A percentile compares a stretch with the other conserved stretches of the same genome.
phyloP scores from a whole-genome alignment of 2,797 vertebrate species.

The Hyperoplus immaculatus region DNA sequence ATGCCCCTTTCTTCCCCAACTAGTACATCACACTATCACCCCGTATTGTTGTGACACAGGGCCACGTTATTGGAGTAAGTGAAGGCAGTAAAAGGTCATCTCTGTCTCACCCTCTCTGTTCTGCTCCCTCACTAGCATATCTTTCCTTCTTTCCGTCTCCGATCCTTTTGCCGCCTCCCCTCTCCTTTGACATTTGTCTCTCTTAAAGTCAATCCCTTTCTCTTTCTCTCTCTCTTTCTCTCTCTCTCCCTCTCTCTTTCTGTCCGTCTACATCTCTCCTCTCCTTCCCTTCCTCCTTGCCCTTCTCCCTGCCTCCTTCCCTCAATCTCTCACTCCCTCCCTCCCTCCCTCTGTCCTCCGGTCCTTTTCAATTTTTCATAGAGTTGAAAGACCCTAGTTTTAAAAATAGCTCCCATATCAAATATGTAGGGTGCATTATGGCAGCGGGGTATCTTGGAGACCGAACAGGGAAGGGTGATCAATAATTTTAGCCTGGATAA shows the following conservation, averaged over 20 bases:
- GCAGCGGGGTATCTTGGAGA: conserved; percentile 67
- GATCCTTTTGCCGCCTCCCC: conserved; percentile 45
- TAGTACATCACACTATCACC: conserved; percentile 46
- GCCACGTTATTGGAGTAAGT: conserved; percentile 69
- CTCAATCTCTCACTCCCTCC: conserved; percentile 45
- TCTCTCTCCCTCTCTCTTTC: conserved; percentile 25
- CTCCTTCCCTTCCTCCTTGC: conserved; percentile 34
- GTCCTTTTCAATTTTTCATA: conserved; percentile 87
- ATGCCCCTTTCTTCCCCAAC: conserved; percentile 24
- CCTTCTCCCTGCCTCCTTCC: conserved; percentile 22
- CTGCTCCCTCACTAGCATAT: conserved; percentile 47
- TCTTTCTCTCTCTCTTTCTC: conserved; percentile 35
- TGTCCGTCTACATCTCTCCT: conserved; percentile 38
- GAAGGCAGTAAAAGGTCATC: conserved; percentile 77
- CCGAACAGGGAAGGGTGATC: conserved; percentile 68
- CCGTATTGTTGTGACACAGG: conserved; percentile 60
- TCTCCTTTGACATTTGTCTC: conserved; percentile 73
- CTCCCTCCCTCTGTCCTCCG: conserved; percentile 44
- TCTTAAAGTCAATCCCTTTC: conserved; percentile 61
- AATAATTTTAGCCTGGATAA: conserved; percentile 75
- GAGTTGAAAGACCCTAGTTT: conserved; percentile 84
- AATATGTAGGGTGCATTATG: conserved; percentile 87
- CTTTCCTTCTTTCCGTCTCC: conserved; percentile 46
- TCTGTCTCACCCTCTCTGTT: conserved; percentile 43
- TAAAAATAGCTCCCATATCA: conserved; percentile 88